Evolutionary conservation across 2,113 vertebrate genomes (phyloP).

Genomic region (Clupea harengus): DNA sequence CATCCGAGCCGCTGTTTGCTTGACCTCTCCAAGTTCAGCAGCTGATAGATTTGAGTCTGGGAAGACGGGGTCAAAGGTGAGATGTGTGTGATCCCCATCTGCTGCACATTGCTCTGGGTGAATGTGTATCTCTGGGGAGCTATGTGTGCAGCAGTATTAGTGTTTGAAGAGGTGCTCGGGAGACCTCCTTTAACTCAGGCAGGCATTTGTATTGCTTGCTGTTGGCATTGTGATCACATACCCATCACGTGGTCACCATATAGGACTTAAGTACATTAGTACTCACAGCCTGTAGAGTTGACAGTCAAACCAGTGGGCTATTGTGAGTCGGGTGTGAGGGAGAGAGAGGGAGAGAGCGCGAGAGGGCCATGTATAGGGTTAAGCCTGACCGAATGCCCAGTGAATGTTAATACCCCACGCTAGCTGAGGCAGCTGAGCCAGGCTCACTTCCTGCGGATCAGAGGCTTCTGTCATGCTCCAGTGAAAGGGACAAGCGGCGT

Average conservation of each 20-base stretch:
- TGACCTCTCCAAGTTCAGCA: slow-evolving; percentile 1
- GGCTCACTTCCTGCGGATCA: slow-evolving; percentile 54
- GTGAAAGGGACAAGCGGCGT: slow-evolving; percentile 53
- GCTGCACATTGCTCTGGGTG: slow-evolving; percentile 43
- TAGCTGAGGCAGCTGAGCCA: slow-evolving; percentile 50
- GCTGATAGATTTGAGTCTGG: neutral
- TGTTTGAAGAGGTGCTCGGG: neutral
- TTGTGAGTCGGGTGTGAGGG: slow-evolving; percentile 13
- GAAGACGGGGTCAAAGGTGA: neutral
- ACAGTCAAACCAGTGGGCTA: neutral
- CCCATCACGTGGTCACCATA: neutral
- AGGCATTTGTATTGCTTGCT: neutral
- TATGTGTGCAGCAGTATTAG: neutral
- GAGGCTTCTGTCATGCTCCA: slow-evolving; percentile 51
- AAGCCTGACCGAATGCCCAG: slow-evolving; percentile 54
- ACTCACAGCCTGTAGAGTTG: neutral
- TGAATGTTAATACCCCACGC: slow-evolving; percentile 58
- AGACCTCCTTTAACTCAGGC: neutral
- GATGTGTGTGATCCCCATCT: slow-evolving; percentile 49
- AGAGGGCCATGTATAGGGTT: neutral
- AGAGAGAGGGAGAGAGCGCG: neutral
- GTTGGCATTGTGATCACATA: neutral
- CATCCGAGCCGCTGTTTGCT: neutral
- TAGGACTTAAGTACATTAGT: neutral
- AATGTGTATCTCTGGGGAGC: neutral